phyloP scores from a whole-genome alignment of 2,797 vertebrate species.

The Chlorospingus flavigularis region DNA sequence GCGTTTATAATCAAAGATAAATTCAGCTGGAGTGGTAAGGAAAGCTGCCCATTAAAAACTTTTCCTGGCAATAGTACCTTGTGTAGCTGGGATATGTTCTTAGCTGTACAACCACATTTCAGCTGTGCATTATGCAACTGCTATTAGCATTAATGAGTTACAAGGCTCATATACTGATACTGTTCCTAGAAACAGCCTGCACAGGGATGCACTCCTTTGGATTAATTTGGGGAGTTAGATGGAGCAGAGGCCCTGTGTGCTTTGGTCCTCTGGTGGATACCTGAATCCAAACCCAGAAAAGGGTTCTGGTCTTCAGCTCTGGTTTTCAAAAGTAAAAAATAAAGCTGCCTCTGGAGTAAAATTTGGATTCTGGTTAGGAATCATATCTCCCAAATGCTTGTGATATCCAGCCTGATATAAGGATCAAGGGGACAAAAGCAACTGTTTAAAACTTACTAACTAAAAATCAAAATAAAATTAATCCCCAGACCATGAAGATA shows the following conservation, averaged over 20 bases:
- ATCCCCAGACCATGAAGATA: background rate
- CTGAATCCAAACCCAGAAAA: background rate
- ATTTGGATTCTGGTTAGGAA: background rate
- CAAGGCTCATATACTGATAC: background rate
- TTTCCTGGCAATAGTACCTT: background rate
- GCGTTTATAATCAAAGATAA: background rate
- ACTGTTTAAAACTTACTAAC: background rate
- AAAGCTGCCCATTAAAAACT: background rate
- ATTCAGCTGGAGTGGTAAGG: background rate
- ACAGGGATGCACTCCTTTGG: background rate
- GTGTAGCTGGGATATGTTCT: background rate
- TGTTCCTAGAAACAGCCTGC: constrained; percentile 50
- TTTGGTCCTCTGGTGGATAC: background rate
- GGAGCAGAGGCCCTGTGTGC: background rate
- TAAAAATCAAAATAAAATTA: background rate
- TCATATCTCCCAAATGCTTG: background rate
- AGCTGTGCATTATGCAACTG: background rate
- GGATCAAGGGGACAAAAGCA: background rate
- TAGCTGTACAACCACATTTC: background rate
- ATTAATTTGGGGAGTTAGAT: background rate
- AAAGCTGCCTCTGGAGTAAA: background rate
- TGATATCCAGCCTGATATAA: background rate
- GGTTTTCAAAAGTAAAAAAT: background rate
- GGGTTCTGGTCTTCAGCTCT: background rate
- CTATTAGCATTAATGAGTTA: constrained; percentile 54